Evolutionary conservation across 2,113 vertebrate genomes (phyloP), one percentile per base, ranked within the genome.

Genomic region (Zapornia atra): DNA sequence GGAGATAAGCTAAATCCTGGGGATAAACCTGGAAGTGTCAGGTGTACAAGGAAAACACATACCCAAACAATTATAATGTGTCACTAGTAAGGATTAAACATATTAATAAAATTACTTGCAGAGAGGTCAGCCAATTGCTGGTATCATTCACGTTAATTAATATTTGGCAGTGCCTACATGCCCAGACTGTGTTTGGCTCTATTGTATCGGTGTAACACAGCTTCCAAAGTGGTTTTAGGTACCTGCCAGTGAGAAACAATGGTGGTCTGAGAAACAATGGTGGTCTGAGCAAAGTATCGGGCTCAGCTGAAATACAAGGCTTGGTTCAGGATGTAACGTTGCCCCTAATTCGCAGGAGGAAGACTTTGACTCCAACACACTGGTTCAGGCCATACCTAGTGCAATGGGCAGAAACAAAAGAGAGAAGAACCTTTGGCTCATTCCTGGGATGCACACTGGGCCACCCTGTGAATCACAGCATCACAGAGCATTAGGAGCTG

Each of bases 111-210:
- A 84, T 72, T 84, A 84, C 61, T 83, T 82, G 69, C 83, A 86
- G 76, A 92, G 36, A 20, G 29, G 56, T 90, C 72, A 78, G 94
- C 73, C 92, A 86, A 36, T 92, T 90, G 65, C 90, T 92, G 57
- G 60, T 94, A 75, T 95, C 86, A 79, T 80, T 68, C 65, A 71
- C 61, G 57, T 75, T 93, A 96, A 97, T 94, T 96, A 88, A 88
- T 88, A 65, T 57, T 92, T 92, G 86, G 92, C 88, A 91, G 24
- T 33, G n/a, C 33, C 70, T 54, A 94, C 87, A 90, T 53, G 70
- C 66, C 80, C 61, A 77, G 54, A 66, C 66, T 68, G 25, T 28
- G 8, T 66, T 90, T 89, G 86, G 33, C 38, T 87, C 72, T 26
- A 59, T 84, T 86, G 25, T 64, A 40, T 66, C 48, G 3, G 2